A percentile compares a stretch with the other conserved stretches of the same genome.
These are phyloP conservation scores for Belonocnema kinseyi DNA, from an alignment of 1,140 invertebrate genomes.

Conservation along the genomic window DNA sequence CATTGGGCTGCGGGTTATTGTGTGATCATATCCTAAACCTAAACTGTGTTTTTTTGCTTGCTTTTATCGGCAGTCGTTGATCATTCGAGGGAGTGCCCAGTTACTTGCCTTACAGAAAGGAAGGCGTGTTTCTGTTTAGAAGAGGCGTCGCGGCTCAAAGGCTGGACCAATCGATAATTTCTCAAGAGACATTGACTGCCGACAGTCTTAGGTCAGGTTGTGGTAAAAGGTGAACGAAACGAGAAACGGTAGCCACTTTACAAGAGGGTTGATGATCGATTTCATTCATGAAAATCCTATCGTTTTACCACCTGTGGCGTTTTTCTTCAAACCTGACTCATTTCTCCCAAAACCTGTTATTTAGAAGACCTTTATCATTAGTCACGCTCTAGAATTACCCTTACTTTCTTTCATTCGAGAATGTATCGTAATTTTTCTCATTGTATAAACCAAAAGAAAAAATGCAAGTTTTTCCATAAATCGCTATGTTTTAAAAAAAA, in stretches of 20 bases:
- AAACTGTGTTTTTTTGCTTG: slow-evolving; percentile 28
- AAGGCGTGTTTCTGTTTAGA: slow-evolving; percentile 65
- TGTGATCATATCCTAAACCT: too few relatives aligned
- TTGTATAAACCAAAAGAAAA: too few relatives aligned
- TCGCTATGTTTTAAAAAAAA: too few relatives aligned
- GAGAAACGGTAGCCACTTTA: slow-evolving; percentile 18
- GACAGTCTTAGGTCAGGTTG: slow-evolving; percentile 37
- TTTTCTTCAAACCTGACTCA: background rate
- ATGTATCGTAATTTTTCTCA: too few relatives aligned
- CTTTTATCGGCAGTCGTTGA: slow-evolving; percentile 34
- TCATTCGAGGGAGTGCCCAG: slow-evolving; percentile 48
- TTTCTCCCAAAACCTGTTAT: background rate
- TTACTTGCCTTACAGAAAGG: slow-evolving; percentile 52
- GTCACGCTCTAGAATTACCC: too few relatives aligned
- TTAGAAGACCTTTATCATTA: too few relatives aligned
- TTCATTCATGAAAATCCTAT: slow-evolving; percentile 16
- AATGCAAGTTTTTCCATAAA: too few relatives aligned
- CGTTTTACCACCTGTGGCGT: slow-evolving; percentile 18
- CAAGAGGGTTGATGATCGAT: slow-evolving; percentile 7
- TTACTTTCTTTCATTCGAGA: too few relatives aligned
- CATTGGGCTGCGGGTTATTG: too few relatives aligned
- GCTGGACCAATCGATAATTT: slow-evolving; percentile 69
- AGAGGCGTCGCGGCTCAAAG: slow-evolving; percentile 60
- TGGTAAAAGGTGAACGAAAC: background rate
- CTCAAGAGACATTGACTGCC: slow-evolving; percentile 63